A percentile compares a stretch with the other conserved stretches of the same genome.
Conservation (phyloP, 1,140 invertebrate species). For the Ceratina japonica region DNA sequence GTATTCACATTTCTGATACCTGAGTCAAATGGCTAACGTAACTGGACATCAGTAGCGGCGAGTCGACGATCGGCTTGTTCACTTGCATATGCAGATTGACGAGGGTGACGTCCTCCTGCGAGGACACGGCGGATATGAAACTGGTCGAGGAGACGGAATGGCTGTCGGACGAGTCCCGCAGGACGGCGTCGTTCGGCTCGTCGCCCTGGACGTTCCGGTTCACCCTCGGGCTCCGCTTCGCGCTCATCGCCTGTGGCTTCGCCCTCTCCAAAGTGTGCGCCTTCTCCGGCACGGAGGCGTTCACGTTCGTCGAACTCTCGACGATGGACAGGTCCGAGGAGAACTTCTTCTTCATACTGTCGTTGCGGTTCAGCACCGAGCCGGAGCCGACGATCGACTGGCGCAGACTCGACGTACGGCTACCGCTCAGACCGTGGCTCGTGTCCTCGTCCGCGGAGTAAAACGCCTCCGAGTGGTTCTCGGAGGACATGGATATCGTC, state of each 20-base stretch:
- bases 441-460: slow-evolving; percentile 94
- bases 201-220: slow-evolving; percentile 64
- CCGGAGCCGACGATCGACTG: slow-evolving; percentile 82
- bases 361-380: slow-evolving; percentile 75
- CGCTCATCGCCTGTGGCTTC: slow-evolving; percentile 61
- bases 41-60: slow-evolving; percentile 95
- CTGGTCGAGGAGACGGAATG: slow-evolving; percentile 90
- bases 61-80: slow-evolving; percentile 95
- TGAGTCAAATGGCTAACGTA: slow-evolving; percentile 96
- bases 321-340: slow-evolving; percentile 79
- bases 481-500: slow-evolving; percentile 91
- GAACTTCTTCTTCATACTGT: slow-evolving; percentile 80
- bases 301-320: slow-evolving; percentile 79
- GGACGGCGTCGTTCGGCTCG: slow-evolving; percentile 51
- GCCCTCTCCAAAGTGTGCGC: slow-evolving; percentile 73
- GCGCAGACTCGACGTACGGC: slow-evolving; percentile 83
- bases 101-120: slow-evolving; percentile 95
- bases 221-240: slow-evolving; percentile 65
- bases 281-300: slow-evolving; percentile 66
- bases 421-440: slow-evolving; percentile 80
- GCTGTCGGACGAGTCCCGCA: slow-evolving; percentile 82
- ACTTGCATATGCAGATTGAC: slow-evolving; percentile 97
- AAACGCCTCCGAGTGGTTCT: slow-evolving; percentile 94
- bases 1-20: slow-evolving; percentile 75
- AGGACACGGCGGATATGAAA: slow-evolving; percentile 94